Evolutionary conservation across 1,140 invertebrate species (phyloP), one percentile per base, ranked within the genome.

Genomic region (Nephotettix cincticeps): DNA sequence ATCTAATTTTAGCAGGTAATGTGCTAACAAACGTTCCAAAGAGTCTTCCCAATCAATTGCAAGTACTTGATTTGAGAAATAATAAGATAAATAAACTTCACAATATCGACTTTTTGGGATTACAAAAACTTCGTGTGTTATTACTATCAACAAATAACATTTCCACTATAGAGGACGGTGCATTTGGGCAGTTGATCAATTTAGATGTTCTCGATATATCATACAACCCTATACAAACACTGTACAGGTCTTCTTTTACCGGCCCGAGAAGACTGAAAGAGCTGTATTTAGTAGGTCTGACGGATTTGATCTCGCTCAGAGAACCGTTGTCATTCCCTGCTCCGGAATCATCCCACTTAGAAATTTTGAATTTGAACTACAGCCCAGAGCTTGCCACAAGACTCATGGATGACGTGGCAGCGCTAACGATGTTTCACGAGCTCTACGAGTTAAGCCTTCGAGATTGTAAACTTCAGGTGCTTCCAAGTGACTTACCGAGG

Each of bases 1-100:
- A 91, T 68, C 83, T 97, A 14, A 91, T 93, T 79, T 82, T 96
- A 9, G 91, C 91, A 71, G 88, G 89, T 68, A 97, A 97, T 79
- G 78, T 82, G 19, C 82, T 96, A 25, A 79, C 77, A 3, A 80
- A 79, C 4, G 83, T 95, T 56, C 92, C 93, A 3, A 79, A 84
- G 73, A 87, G 87, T 78, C 77, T 94, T 28, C 87, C 90, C 2
- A 81, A 86, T 45, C 85, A 85, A 69, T 77, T 94, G 4, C 83
- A 82, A 19, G 80, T 82, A 32, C 78, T 93, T 0, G 85, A 90
- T 71, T 75, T 93, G 27, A 86, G 89, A 72, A 79, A 84, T 19
- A 94, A 93, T 79, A 80, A 81, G 14, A 87, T 97, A 67, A 83
- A 81, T 51, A 85, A 84, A 56, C 78, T 97, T 11, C 84, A 84